These are phyloP conservation scores for Eurois occulta DNA, from an alignment of 2,888 invertebrate genomes.

Conservation along the genomic window DNA sequence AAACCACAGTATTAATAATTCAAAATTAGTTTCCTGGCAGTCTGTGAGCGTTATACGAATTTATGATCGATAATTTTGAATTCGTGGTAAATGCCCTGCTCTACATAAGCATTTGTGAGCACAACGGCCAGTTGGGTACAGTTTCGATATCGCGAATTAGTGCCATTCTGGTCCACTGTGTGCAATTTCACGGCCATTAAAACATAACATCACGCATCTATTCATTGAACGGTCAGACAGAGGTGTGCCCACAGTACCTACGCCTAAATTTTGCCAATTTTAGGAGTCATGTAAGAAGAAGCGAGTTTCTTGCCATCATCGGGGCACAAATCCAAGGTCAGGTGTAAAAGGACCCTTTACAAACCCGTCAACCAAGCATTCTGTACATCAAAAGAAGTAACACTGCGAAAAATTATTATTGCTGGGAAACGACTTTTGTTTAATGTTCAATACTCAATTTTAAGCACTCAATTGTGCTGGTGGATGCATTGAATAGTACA, in stretches of 20 bases:
- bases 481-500: neutral
- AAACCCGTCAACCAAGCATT: neutral
- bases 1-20: neutral
- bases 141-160: constrained; percentile 13
- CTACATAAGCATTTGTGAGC: constrained; percentile 15
- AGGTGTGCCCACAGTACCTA: neutral
- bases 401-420: neutral
- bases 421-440: no score
- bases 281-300: neutral
- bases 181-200: neutral
- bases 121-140: neutral
- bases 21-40: neutral
- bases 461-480: neutral
- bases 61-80: constrained; percentile 25
- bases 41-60: neutral
- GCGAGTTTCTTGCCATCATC: neutral
- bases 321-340: neutral
- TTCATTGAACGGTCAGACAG: neutral
- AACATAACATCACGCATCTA: neutral
- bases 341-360: neutral
- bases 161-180: neutral
- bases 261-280: neutral
- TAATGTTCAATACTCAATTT: neutral
- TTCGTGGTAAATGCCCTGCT: neutral
- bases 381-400: neutral